Evolutionary conservation across 2,113 vertebrate species (phyloP), one percentile per base, ranked within the genome.

Genomic region (Hippocampus zosterae): DNA sequence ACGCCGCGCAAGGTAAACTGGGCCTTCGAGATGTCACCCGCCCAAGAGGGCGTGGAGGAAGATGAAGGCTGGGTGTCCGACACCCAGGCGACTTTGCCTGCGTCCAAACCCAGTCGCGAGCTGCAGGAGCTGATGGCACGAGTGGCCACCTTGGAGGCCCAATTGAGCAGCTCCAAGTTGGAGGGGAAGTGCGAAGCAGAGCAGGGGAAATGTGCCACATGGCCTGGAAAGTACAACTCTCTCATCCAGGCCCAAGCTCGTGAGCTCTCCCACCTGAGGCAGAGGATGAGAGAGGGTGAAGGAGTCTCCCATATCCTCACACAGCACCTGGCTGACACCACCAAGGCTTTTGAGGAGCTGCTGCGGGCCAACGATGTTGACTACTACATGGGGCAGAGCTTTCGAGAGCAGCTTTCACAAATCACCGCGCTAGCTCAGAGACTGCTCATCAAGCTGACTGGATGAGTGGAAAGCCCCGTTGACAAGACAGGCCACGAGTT

Each of bases 181-280:
- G 90, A 92, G 48, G 88, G 79, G 2, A 76, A 91, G 78, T 76
- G 86, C 61, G 73, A 90, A 79, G 74, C 84, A 0, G 93, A 94
- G 65, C 92, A 96, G 33, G 86, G 91, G 62, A 93, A 93, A 25
- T 92, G 93, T 70, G 92, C 94, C 52, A 91, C 93, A 0, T 96
- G 95, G 93, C 93, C 95, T 0, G 94, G 96, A 82, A 99, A 96
- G 85, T 99, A 97, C 13, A 94, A 96, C 83, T 94, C 94, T 0
- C 84, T 99, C 88, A 95, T 99, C 84, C 97, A 99, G 82, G 95
- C 95, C 0, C 97, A 99, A 87, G 95, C 96, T 52, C 93, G 95
- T 61, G 97, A 98, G 85, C 94, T 99, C n/a, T 98, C 95, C 9
- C 93, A 96, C 72, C 88, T 99, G 74, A 92, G 96, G 65, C 97